Evolutionary conservation across 2,888 invertebrate genomes (phyloP), one percentile per base, ranked within the genome.

Genomic region (Scaptomyza flava): DNA sequence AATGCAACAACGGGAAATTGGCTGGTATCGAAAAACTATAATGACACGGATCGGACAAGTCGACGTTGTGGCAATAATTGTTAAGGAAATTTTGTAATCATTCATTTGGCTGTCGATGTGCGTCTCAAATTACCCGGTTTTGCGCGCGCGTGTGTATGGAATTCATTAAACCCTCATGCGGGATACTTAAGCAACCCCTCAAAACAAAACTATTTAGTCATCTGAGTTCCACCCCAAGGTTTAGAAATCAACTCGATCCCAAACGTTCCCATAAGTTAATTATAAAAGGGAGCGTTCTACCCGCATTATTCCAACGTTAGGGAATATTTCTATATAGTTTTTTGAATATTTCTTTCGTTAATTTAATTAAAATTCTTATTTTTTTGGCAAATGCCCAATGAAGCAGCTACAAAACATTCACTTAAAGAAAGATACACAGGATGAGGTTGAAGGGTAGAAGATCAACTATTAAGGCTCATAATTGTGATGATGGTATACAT

Each of bases 321-420:
- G 43, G 3, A 23, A 23, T 52, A 47, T 42, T 34, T 51, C 0
- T 58, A 34, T 59, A 61, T n/a, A n/a, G n/a, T n/a, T n/a, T n/a
- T n/a, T n/a, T n/a, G n/a, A n/a, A n/a, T 53, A 58, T 48, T 27
- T 60, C 33, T 50, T 14, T 58, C 58, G 79, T 52, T 87, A 65
- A 82, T 87, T 87, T 68, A 82, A 87, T 82, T 81, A 73, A 79
- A 87, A 82, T 82, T 81, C 76, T 14, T 36, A 1, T 23, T 23
- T 41, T 85, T 87, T 87, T 87, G 76, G 88, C 82, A 72, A 85
- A 69, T 70, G 69, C 61, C 70, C 79, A 81, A 84, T 67, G 65
- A 69, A 66, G 41, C 58, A 41, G 8, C 23, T 43, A n/a, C 38
- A 42, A 43, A 34, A 11, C 20, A 51, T 51, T 36, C 54, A 20